These are phyloP conservation scores for Syngnathus acus DNA, from an alignment of 2,797 vertebrate species.

Conservation along the genomic window DNA sequence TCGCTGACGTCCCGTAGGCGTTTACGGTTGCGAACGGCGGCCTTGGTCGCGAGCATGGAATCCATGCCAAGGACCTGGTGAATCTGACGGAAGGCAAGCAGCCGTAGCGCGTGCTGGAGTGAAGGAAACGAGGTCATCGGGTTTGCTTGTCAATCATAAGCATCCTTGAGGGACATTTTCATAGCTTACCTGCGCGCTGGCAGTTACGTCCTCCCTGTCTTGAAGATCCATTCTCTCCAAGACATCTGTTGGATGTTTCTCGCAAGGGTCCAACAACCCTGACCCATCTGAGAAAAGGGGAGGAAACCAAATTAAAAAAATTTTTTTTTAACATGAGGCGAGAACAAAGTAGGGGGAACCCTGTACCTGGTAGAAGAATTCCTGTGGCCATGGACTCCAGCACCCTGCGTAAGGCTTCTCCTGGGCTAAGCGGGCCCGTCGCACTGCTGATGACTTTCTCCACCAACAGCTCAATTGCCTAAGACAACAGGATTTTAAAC, in stretches of 20 bases:
- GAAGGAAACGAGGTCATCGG: neutral
- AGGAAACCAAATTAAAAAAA: neutral
- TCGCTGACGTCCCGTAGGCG: slow-evolving; percentile 54
- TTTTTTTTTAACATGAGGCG: too few species aligned
- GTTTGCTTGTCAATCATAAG: neutral
- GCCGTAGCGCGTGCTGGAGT: slow-evolving; percentile 68
- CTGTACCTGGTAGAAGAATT: slow-evolving; percentile 67
- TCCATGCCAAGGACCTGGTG: slow-evolving; percentile 73
- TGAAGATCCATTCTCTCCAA: slow-evolving; percentile 64
- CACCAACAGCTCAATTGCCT: slow-evolving; percentile 75
- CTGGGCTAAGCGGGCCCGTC: slow-evolving; percentile 59
- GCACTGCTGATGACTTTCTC: slow-evolving; percentile 75
- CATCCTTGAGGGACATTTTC: neutral
- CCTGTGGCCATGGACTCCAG: slow-evolving; percentile 73
- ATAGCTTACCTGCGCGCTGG: slow-evolving; percentile 66
- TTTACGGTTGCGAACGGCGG: slow-evolving; percentile 66
- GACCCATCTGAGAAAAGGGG: slow-evolving; percentile 69
- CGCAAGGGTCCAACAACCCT: slow-evolving; percentile 77
- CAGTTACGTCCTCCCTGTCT: slow-evolving; percentile 74
- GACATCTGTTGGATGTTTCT: slow-evolving; percentile 70
- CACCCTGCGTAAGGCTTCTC: slow-evolving; percentile 70
- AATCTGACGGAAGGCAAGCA: slow-evolving; percentile 74
- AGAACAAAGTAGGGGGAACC: neutral
- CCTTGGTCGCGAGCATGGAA: slow-evolving; percentile 58
- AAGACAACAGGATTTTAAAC: neutral